Conservation (phyloP, 2,797 vertebrate genomes). For the Poeciliopsis turneri region DNA sequence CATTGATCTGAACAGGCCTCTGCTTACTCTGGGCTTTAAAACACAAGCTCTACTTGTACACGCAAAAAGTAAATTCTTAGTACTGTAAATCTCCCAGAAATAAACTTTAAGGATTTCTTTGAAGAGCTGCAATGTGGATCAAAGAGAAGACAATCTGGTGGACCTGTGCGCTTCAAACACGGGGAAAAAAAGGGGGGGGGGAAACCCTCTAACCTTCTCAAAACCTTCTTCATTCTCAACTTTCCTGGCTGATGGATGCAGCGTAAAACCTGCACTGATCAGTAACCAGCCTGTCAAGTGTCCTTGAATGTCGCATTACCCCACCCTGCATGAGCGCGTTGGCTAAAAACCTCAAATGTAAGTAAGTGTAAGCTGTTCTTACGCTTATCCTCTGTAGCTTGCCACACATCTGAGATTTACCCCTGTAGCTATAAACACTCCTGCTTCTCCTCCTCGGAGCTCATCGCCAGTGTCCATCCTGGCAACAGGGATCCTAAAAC, state of each 20-base stretch:
- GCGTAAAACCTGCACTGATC: conserved; percentile 14
- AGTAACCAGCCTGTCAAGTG: conserved; percentile 12
- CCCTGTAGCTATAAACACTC: conserved; percentile 17
- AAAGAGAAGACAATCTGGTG: background rate
- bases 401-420: conserved; percentile 27
- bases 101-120: background rate
- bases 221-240: conserved; percentile 7
- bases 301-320: conserved; percentile 37
- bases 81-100: background rate
- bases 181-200: background rate
- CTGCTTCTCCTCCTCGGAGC: conserved; percentile 47
- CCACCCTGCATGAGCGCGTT: conserved; percentile 25
- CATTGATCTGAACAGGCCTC: background rate
- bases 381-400: conserved; percentile 32
- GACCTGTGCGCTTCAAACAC: background rate
- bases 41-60: background rate
- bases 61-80: background rate
- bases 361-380: conserved; percentile 42
- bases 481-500: conserved; percentile 45
- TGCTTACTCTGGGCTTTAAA: conserved; percentile 12
- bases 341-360: conserved; percentile 38
- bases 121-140: background rate
- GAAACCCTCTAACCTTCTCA: background rate
- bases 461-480: conserved; percentile 46
- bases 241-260: conserved; percentile 4